phyloP scores from a whole-genome alignment of 1,140 invertebrate genomes.

The Parapsyche elsis region DNA sequence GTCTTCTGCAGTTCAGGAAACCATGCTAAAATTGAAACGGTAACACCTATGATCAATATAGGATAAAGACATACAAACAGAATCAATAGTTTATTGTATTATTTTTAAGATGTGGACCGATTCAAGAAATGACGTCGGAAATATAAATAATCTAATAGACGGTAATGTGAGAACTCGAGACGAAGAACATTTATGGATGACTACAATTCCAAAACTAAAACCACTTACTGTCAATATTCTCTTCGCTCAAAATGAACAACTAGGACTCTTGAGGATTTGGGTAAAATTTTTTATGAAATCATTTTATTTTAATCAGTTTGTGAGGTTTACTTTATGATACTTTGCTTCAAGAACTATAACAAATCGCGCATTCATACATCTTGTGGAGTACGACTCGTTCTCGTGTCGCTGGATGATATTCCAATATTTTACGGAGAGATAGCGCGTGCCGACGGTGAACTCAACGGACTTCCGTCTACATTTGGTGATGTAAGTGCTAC shows the following conservation, averaged over 20 bases:
- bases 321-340: too few species aligned
- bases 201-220: slow-evolving; percentile 68
- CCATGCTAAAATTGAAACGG: slow-evolving; percentile 68
- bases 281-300: slow-evolving; percentile 67
- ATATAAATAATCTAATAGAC: slow-evolving; percentile 73
- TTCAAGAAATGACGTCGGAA: slow-evolving; percentile 67
- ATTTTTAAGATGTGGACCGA: slow-evolving; percentile 68
- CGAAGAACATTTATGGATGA: slow-evolving; percentile 81
- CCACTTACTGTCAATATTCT: slow-evolving; percentile 71
- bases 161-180: slow-evolving; percentile 79
- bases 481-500: slow-evolving; percentile 81
- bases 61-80: background rate
- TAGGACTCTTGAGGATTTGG: slow-evolving; percentile 84
- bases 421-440: slow-evolving; percentile 85
- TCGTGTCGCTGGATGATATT: slow-evolving; percentile 76
- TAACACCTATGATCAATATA: slow-evolving; percentile 56
- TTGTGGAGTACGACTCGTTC: slow-evolving; percentile 77
- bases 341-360: slow-evolving; percentile 79
- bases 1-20: slow-evolving; percentile 76
- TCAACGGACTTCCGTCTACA: slow-evolving; percentile 74
- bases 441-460: slow-evolving; percentile 77
- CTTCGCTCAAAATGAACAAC: slow-evolving; percentile 68
- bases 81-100: background rate
- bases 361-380: slow-evolving; percentile 86
- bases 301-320: too few species aligned